Evolutionary conservation across 2,888 invertebrate species (phyloP).

Genomic region (Drosophila niveifrons): DNA sequence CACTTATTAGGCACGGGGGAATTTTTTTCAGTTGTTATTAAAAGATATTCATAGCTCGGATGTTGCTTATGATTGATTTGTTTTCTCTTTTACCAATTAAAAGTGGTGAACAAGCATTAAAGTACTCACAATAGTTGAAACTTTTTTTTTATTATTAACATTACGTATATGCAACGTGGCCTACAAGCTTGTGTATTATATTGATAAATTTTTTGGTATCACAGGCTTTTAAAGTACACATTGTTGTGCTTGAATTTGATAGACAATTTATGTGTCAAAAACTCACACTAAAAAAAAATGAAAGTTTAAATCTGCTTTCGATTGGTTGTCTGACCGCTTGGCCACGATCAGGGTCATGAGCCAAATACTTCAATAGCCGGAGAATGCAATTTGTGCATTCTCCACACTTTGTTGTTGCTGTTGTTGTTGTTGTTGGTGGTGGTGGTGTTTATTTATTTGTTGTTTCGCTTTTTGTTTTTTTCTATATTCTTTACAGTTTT

Average conservation of each 20-base stretch:
- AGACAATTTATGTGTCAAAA: slow-evolving; percentile 22
- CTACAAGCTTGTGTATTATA: too few species aligned
- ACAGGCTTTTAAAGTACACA: slow-evolving; percentile 28
- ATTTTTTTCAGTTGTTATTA: too few species aligned
- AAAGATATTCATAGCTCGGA: too few species aligned
- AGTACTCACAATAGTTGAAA: too few species aligned
- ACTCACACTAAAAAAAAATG: slow-evolving; percentile 23
- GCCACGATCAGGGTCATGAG: slow-evolving; percentile 75
- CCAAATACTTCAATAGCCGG: slow-evolving; percentile 64
- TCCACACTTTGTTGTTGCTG: slow-evolving; percentile 32
- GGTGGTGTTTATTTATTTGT: slow-evolving; percentile 17
- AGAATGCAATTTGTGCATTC: slow-evolving; percentile 64
- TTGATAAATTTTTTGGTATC: background rate
- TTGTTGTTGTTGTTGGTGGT: slow-evolving; percentile 21
- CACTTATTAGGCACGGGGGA: too few species aligned
- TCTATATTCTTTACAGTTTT: slow-evolving; percentile 48
- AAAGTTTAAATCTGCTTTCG: slow-evolving; percentile 19
- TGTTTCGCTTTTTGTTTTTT: slow-evolving; percentile 1
- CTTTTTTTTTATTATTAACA: too few species aligned
- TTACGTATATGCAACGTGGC: slow-evolving; percentile 16
- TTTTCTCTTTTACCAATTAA: too few species aligned
- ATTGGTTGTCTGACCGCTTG: slow-evolving; percentile 37
- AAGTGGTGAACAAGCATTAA: too few species aligned
- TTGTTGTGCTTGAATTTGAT: slow-evolving; percentile 13
- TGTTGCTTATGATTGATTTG: too few species aligned